Conservation (phyloP, 2,113 vertebrate genomes). For the Ia io region DNA sequence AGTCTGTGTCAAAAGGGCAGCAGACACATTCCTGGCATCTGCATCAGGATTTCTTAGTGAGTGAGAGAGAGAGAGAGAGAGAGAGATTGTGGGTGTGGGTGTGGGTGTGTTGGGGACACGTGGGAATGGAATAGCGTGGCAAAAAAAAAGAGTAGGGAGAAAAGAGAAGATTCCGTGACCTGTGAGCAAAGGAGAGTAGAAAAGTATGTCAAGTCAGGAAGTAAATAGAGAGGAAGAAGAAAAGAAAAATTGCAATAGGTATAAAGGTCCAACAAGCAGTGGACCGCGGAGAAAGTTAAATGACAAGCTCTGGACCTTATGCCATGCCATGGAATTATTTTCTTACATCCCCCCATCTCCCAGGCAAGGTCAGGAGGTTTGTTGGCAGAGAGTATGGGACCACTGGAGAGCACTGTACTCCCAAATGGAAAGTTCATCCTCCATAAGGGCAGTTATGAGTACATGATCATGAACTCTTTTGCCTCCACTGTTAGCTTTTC, state of each 20-base stretch:
- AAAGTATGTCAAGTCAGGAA: not conserved
- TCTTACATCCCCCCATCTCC: not conserved
- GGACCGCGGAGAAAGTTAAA: not conserved
- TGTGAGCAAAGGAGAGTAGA: not conserved
- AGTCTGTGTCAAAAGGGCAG: constrained; percentile 62
- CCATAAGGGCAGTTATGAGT: not conserved
- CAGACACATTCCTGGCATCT: not conserved
- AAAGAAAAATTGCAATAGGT: not conserved
- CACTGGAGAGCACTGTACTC: not conserved
- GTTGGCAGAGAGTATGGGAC: not conserved
- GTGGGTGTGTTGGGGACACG: not conserved
- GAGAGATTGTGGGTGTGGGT: not conserved
- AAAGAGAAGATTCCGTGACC: not conserved
- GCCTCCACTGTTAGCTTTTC: not conserved
- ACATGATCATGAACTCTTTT: not conserved
- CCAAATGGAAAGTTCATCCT: not conserved
- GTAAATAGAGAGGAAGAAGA: not conserved
- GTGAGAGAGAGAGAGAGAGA: not conserved
- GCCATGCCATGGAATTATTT: not conserved
- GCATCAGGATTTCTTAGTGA: constrained; percentile 25
- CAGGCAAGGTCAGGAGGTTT: not conserved
- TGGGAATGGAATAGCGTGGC: not conserved
- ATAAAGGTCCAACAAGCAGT: not conserved
- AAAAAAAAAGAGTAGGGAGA: not conserved
- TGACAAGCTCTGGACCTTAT: not conserved